Evolutionary conservation across 2,888 invertebrate genomes (phyloP).

Genomic region (Quadroppia sp.): DNA sequence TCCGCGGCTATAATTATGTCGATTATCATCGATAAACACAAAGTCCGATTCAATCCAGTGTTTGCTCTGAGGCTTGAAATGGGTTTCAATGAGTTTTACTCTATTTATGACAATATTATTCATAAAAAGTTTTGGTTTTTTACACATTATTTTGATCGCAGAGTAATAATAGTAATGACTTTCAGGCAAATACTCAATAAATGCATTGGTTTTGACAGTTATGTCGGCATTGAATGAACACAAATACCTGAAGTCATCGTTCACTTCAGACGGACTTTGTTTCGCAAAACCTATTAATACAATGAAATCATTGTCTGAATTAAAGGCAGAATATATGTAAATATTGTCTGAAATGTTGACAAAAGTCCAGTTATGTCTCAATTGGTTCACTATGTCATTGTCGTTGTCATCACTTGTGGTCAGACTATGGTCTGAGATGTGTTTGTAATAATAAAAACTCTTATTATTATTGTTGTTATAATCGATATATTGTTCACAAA

Average conservation of each 20-base stretch:
- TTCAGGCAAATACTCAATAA: slow-evolving; percentile 37
- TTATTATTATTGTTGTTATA: not conserved
- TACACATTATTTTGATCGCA: slow-evolving; percentile 27
- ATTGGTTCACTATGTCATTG: too few species aligned
- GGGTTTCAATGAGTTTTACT: not conserved
- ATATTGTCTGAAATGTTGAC: slow-evolving; percentile 23
- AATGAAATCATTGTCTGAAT: not conserved
- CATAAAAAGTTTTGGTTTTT: not conserved
- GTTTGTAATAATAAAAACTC: not conserved
- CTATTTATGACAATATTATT: not conserved
- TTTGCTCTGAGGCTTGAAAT: not conserved
- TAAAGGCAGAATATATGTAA: slow-evolving; percentile 11
- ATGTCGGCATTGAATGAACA: not conserved
- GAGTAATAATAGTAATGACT: slow-evolving; percentile 32
- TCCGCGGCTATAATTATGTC: not conserved
- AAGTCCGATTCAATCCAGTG: slow-evolving; percentile 15
- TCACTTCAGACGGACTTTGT: too few species aligned
- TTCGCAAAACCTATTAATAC: slow-evolving; percentile 21
- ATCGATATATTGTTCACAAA: not conserved
- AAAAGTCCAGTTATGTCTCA: not conserved
- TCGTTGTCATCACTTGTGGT: too few species aligned
- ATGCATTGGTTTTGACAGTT: not conserved
- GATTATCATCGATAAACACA: not conserved
- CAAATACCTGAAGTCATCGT: not conserved
- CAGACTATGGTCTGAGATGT: too few species aligned